A percentile compares a stretch with the other conserved stretches of the same genome.
Evolutionary conservation across 2,888 invertebrate species (phyloP).

Genomic region (Taenaris catops): DNA sequence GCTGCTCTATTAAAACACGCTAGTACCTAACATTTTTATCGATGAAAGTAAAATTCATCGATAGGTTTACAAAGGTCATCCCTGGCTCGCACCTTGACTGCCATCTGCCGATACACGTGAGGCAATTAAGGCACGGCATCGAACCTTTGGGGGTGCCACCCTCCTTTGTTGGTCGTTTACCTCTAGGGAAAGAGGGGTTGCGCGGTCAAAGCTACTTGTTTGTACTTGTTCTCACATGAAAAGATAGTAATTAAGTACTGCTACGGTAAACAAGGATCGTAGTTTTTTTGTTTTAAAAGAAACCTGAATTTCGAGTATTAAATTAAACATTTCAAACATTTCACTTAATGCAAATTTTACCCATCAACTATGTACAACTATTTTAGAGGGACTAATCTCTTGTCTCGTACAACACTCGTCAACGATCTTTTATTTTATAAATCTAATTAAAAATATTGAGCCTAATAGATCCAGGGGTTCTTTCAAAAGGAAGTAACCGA

Average conservation of each 20-base stretch:
- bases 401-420: no score
- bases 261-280: conserved; percentile 1
- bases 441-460: no score
- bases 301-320: no score
- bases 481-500: no score
- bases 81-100: conserved; percentile 72
- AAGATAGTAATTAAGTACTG: conserved; percentile 14
- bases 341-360: no score
- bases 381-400: no score
- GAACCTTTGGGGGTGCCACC: conserved; percentile 67
- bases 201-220: conserved; percentile 57
- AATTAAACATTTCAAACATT: no score
- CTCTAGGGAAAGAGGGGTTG: conserved; percentile 52
- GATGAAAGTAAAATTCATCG: conserved; percentile 41
- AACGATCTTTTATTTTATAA: no score
- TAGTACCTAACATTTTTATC: conserved; percentile 18
- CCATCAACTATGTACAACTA: no score
- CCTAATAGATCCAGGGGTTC: no score
- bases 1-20: conserved; percentile 15
- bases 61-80: conserved; percentile 51
- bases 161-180: conserved; percentile 70
- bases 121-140: conserved; percentile 61
- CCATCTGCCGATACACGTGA: conserved; percentile 75
- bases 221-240: conserved; percentile 32
- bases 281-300: conserved; percentile 7